These are phyloP conservation scores for Ceratotherium simum DNA, from an alignment of 2,113 vertebrate species.

Conservation along the genomic window DNA sequence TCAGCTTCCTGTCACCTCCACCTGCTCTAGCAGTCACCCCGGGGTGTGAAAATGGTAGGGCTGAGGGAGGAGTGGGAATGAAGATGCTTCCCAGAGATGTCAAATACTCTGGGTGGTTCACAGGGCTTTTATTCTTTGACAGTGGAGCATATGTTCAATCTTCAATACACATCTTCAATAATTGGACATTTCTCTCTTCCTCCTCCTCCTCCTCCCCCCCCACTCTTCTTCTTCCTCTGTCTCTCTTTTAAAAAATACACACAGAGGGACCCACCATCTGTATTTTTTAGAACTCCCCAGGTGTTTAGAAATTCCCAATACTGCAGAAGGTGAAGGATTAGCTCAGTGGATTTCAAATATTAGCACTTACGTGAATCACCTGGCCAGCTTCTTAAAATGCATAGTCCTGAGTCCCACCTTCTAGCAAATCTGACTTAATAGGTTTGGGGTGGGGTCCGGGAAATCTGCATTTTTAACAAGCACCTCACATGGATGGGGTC, in stretches of 20 bases:
- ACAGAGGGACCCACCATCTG: neutral
- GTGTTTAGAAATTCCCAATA: neutral
- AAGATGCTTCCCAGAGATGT: slow-evolving; percentile 41
- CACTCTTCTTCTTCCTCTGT: neutral
- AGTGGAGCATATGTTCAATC: neutral
- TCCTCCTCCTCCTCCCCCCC: neutral
- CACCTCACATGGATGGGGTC: neutral
- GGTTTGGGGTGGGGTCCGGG: neutral
- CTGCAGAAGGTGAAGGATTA: neutral
- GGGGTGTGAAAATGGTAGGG: slow-evolving; percentile 43
- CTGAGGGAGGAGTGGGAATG: neutral
- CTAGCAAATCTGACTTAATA: slow-evolving; percentile 43
- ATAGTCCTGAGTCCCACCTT: neutral
- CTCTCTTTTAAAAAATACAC: neutral
- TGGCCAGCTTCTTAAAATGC: neutral
- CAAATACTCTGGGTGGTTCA: slow-evolving; percentile 19
- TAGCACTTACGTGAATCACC: neutral
- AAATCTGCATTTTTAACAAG: slow-evolving; percentile 50
- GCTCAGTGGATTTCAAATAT: slow-evolving; percentile 42
- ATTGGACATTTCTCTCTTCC: neutral
- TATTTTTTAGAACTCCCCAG: neutral
- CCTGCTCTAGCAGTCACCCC: slow-evolving; percentile 26
- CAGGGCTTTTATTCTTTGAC: slow-evolving; percentile 53
- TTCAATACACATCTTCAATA: slow-evolving; percentile 6
- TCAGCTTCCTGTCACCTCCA: slow-evolving; percentile 68